A percentile compares a stretch with the other conserved stretches of the same genome.
Conservation (phyloP, 1,140 invertebrate species). For the Trichonephila clavata region DNA sequence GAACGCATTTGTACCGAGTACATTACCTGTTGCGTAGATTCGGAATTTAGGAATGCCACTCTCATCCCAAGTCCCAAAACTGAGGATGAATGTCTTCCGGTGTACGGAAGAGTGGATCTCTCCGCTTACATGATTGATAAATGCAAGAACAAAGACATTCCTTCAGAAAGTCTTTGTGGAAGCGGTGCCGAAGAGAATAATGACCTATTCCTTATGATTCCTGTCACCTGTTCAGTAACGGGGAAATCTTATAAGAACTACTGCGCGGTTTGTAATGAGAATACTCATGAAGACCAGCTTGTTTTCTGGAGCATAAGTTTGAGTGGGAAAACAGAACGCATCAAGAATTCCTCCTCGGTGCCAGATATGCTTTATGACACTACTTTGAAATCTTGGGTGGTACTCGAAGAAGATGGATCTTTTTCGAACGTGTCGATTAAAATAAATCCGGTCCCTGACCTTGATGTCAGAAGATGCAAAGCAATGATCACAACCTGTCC, state of each 20-base stretch:
- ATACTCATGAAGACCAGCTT: constrained; percentile 65
- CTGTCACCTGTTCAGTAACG: constrained; percentile 81
- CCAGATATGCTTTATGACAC: background rate
- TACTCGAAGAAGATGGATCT: no score
- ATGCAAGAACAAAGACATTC: background rate
- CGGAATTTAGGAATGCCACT: background rate
- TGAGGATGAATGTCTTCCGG: background rate
- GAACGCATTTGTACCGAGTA: background rate
- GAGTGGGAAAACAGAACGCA: background rate
- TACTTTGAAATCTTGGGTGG: background rate
- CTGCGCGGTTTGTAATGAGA: constrained; percentile 83
- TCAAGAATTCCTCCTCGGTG: background rate
- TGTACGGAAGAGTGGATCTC: background rate
- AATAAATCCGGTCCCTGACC: no score
- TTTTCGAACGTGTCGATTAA: background rate
- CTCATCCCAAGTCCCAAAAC: no score
- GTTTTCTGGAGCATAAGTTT: background rate
- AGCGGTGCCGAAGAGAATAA: constrained; percentile 70
- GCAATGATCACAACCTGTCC: background rate
- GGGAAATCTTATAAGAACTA: constrained; percentile 83
- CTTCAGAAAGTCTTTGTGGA: background rate
- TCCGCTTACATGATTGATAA: background rate
- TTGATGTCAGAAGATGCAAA: background rate
- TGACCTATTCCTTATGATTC: constrained; percentile 81
- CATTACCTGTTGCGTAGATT: background rate